Evolutionary conservation across 2,888 invertebrate species (phyloP).

Genomic region (Cataglyphis cursor): DNA sequence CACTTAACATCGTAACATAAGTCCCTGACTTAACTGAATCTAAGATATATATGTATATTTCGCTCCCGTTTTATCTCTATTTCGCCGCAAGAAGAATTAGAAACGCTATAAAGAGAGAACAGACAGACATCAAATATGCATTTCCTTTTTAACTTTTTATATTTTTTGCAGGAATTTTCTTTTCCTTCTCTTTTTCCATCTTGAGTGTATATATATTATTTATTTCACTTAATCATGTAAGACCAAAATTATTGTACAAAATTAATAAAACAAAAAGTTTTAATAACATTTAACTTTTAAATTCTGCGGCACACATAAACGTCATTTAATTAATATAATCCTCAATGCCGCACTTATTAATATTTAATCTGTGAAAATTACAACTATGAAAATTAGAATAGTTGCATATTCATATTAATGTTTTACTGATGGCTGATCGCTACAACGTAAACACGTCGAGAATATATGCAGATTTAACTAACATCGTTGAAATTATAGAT

Average conservation of each 20-base stretch:
- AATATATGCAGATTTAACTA: slow-evolving; percentile 29
- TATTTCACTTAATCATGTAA: not conserved
- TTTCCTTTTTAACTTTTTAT: not conserved
- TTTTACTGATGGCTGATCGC: not conserved
- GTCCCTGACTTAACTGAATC: slow-evolving; percentile 46
- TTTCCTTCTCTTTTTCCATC: not conserved
- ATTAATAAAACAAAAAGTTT: not conserved
- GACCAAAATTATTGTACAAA: not conserved
- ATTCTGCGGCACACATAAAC: not conserved
- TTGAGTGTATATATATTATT: not conserved
- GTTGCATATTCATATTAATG: slow-evolving; percentile 14
- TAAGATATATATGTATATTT: slow-evolving; percentile 13
- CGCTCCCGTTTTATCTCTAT: not conserved
- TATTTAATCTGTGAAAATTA: slow-evolving; percentile 1
- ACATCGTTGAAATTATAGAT: slow-evolving; percentile 28
- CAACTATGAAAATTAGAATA: not conserved
- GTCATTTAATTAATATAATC: not conserved
- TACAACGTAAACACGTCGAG: slow-evolving; percentile 3
- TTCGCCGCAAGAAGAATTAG: not conserved
- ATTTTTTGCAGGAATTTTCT: not conserved
- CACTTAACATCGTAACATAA: slow-evolving; percentile 63
- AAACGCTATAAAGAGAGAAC: not conserved
- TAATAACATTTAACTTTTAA: not conserved
- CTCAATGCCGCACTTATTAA: not conserved
- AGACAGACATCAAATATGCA: slow-evolving; percentile 3